Percentiles rank a stretch among this genome's conserved stretches.
These are phyloP conservation scores for Egretta garzetta DNA, from an alignment of 2,113 vertebrate species.

Conservation along the genomic window DNA sequence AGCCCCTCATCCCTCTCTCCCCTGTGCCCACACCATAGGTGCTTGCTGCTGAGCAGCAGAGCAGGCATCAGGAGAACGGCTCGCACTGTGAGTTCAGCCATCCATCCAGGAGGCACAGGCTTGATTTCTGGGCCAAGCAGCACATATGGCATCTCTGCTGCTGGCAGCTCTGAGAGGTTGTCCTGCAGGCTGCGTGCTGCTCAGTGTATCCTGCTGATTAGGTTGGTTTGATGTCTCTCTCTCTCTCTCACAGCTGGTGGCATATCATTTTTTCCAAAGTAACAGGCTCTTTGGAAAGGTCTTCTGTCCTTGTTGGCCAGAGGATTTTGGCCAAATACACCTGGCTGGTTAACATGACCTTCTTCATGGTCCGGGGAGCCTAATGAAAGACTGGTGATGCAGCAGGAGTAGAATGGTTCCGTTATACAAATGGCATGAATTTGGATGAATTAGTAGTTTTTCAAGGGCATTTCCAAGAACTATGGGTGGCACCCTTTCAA, in stretches of 20 bases:
- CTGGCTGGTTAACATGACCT: background rate
- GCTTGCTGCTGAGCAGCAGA: background rate
- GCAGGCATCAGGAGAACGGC: background rate
- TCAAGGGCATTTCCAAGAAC: conserved; percentile 49
- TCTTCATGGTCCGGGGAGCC: background rate
- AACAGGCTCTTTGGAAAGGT: background rate
- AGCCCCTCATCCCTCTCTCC: background rate
- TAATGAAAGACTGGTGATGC: background rate
- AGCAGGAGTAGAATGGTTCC: background rate
- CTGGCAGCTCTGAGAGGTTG: background rate
- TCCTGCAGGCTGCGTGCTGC: rapidly evolving
- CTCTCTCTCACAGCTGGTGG: background rate
- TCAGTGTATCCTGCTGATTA: background rate
- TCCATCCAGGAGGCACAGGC: background rate
- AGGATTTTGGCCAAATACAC: background rate
- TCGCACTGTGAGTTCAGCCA: background rate
- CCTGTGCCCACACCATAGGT: rapidly evolving
- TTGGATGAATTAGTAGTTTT: background rate
- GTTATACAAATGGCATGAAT: background rate
- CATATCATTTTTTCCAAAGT: background rate
- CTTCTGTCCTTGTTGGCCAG: background rate
- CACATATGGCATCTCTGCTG: background rate
- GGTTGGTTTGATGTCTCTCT: background rate
- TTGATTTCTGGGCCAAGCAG: background rate
- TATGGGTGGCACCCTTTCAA: conserved; percentile 6